Base-by-base conservation (phyloP, 2,113 vertebrate genomes). In the Vanacampus margaritifer region DNA sequence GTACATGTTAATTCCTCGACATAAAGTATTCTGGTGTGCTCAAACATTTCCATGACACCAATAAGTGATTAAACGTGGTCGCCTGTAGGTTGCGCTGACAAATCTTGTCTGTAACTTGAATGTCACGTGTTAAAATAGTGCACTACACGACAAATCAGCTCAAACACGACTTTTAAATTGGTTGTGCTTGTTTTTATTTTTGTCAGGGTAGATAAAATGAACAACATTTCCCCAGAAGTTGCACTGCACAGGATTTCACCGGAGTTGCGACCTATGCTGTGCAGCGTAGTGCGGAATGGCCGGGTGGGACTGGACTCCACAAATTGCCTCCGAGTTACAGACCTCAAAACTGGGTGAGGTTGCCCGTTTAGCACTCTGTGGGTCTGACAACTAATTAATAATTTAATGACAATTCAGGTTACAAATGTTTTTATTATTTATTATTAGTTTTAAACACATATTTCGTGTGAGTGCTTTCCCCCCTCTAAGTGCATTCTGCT, bases 291-390 rank as follows among this genome's bases (percentile, higher is more conserved):
- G 78, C 92, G 94, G 65, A 97, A 99, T 79, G 97, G 97, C 48
- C 94, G 95, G 45, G 95, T 99, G 36, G 97, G 97, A 62, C 90
- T 98, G 72, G 97, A 98, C 88, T 95, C 97, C 66, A 96, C 96
- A 1, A 98, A 94, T 86, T 96, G 93, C 84, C 94, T 99, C 75
- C 93, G 95, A 69, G 95, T 99, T 84, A 98, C 96, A 51, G 97
- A 99, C 90, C 93, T 99, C 78, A 99, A 98, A 84, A 97, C 95
- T 41, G 97, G 97, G 96, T 98, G 88, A 91, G 94, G 87, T 36
- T 12, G 3, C n/a, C n/a, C 17, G 74, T 68, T 63, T 10, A 41
- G 35, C 23, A 23, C 17, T n/a, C n/a, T n/a, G 0, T 1, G 17
- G 24, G 13, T 28, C 53, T 28, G 26, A 28, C 16, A 17, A 46